Evolutionary conservation across 2,797 vertebrate genomes (phyloP).

Genomic region (Labeo calbasu): DNA sequence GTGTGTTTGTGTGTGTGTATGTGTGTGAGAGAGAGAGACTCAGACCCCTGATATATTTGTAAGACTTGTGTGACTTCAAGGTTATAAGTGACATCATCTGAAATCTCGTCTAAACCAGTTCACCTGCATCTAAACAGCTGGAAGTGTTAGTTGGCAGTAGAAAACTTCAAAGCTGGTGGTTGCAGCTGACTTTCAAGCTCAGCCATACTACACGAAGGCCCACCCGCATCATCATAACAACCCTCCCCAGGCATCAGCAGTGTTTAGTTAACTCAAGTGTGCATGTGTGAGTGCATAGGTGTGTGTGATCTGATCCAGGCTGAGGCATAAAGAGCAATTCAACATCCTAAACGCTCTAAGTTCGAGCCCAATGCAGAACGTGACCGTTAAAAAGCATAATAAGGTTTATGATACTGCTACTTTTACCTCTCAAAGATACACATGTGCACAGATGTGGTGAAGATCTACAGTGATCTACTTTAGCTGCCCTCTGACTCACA

Average conservation of each 20-base stretch:
- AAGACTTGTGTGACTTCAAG: constrained; percentile 57
- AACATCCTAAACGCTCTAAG: neutral
- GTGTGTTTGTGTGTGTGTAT: constrained; percentile 41
- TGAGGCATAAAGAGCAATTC: neutral
- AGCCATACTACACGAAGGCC: neutral
- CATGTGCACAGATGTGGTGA: constrained; percentile 2
- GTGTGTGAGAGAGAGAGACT: constrained; percentile 36
- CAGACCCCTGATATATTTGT: constrained; percentile 49
- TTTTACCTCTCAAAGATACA: constrained; percentile 14
- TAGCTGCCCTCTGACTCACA: constrained; percentile 34
- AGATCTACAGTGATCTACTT: constrained; percentile 16
- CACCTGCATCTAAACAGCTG: constrained; percentile 37
- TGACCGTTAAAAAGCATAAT: neutral
- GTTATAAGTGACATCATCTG: constrained; percentile 42
- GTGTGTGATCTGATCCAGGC: constrained; percentile 9
- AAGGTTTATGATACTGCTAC: constrained; percentile 15
- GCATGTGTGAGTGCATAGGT: constrained; percentile 21
- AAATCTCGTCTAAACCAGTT: constrained; percentile 16
- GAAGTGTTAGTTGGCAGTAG: constrained; percentile 44
- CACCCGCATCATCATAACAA: neutral
- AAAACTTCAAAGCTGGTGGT: constrained; percentile 16
- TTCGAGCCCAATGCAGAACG: neutral
- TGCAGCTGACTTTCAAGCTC: constrained; percentile 29
- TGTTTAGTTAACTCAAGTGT: constrained; percentile 13
- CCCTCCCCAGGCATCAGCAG: neutral